Percentiles rank a stretch among this genome's conserved stretches.
Evolutionary conservation across 2,113 vertebrate genomes (phyloP).

Genomic region (Gavialis gangeticus): DNA sequence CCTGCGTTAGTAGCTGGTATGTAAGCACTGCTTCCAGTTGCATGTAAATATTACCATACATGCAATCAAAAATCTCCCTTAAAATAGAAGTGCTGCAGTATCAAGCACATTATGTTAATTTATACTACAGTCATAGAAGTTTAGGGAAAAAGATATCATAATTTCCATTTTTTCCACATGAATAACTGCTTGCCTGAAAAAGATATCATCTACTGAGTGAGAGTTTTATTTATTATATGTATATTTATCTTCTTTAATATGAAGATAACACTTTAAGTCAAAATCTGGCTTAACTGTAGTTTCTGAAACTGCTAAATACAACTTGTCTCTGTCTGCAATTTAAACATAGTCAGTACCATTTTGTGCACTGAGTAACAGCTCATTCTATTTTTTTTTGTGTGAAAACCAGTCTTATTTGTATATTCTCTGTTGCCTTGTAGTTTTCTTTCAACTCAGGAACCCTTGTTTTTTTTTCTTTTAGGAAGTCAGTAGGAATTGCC

Average conservation of each 20-base stretch:
- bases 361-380: neutral
- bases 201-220: neutral
- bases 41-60: neutral
- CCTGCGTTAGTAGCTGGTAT: neutral
- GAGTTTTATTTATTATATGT: neutral
- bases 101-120: neutral
- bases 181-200: neutral
- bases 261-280: neutral
- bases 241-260: neutral
- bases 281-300: neutral
- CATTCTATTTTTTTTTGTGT: neutral
- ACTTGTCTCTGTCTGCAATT: fast-evolving
- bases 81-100: neutral
- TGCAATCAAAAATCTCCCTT: neutral
- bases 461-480: neutral
- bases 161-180: neutral
- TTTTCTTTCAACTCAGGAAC: neutral
- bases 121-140: neutral
- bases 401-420: neutral
- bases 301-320: neutral
- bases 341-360: fast-evolving
- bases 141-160: neutral
- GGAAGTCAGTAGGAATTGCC: neutral
- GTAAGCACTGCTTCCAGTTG: neutral
- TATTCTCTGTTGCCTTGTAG: neutral